phyloP scores from a whole-genome alignment of 92 coral and sea anemone species.

The Nematostella vectensis region DNA sequence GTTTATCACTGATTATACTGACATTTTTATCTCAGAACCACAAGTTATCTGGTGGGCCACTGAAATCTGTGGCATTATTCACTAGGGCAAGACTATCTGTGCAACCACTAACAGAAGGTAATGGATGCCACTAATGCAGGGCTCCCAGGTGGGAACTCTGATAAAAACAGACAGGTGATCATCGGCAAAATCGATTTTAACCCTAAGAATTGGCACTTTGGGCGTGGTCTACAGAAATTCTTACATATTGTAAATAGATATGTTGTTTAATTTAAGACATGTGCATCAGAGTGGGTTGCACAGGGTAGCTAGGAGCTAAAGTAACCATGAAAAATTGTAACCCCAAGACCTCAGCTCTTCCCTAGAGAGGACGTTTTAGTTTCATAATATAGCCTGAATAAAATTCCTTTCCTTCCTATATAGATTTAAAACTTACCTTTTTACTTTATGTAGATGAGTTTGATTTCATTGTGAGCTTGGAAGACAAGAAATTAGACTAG shows the following conservation, averaged over 20 bases:
- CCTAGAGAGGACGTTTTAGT: too few relatives aligned
- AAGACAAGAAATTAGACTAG: conserved; percentile 40
- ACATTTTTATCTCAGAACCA: conserved; percentile 49
- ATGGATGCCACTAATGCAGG: neutral
- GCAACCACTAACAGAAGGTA: conserved; percentile 90
- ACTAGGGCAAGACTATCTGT: conserved; percentile 88
- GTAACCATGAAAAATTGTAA: neutral
- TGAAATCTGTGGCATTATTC: conserved; percentile 59
- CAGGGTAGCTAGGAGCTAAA: too few relatives aligned
- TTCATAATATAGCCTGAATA: too few relatives aligned
- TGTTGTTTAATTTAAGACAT: conserved; percentile 2
- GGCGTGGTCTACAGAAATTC: neutral
- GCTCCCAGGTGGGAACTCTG: neutral
- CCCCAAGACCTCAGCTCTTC: neutral
- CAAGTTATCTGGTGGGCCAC: conserved; percentile 56
- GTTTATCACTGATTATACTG: neutral
- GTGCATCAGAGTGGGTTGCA: too few relatives aligned
- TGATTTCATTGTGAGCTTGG: conserved; percentile 63
- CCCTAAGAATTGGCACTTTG: too few relatives aligned
- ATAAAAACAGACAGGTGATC: neutral
- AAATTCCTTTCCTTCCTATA: too few relatives aligned
- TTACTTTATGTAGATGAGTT: conserved; percentile 77
- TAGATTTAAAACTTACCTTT: too few relatives aligned
- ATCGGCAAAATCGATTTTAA: too few relatives aligned
- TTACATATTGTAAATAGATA: neutral